Evolutionary conservation across 2,888 invertebrate genomes (phyloP), one percentile per base, ranked within the genome.

Genomic region (Eupithecia insigniata): DNA sequence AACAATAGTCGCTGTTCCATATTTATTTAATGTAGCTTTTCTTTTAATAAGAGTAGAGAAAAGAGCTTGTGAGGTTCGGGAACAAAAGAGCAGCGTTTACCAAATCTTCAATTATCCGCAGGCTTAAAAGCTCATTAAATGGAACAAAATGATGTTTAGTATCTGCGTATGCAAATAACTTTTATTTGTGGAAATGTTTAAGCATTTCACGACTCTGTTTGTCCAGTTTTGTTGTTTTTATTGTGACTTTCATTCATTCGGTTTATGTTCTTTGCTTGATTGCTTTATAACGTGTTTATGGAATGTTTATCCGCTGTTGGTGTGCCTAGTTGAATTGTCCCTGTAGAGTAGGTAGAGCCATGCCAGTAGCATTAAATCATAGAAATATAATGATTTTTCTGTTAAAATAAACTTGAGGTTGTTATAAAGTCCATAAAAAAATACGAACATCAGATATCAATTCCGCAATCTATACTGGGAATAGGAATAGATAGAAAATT

Each of bases 1-100:
- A 88, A 89, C 84, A 86, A 85, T 87, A 86, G 88, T 85, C 83
- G 83, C 81, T 82, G 83, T 82, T 84, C 83, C 79, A 84, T 86
- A 85, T 87, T 86, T 87, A 85, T 84, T 83, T 80, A 78, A 76
- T 79, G 80, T 80, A 81, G 80, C 75, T 83, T 82, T 83, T 82
- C 82, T 80, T 80, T 80, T 78, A 78, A 78, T 73, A 75, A 66
- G 73, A 72, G 71, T 80, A 28, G 26, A 43, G 58, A 73, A 70
- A n/a, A 69, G 69, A 73, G 64, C 46, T 51, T 2, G 46, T 5
- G 26, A 55, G 46, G 30, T 69, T 55, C 62, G 43, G 69, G 69
- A 22, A 58, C 67, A 65, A 71, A 69, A 73, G 64, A 28, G 60
- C 70, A 69, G 66, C 46, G 72, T 71, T 26, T 74, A 78, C 78